A percentile compares a stretch with the other conserved stretches of the same genome.
phyloP scores from a whole-genome alignment of 2,797 vertebrate species.

The Tangara arthus region DNA sequence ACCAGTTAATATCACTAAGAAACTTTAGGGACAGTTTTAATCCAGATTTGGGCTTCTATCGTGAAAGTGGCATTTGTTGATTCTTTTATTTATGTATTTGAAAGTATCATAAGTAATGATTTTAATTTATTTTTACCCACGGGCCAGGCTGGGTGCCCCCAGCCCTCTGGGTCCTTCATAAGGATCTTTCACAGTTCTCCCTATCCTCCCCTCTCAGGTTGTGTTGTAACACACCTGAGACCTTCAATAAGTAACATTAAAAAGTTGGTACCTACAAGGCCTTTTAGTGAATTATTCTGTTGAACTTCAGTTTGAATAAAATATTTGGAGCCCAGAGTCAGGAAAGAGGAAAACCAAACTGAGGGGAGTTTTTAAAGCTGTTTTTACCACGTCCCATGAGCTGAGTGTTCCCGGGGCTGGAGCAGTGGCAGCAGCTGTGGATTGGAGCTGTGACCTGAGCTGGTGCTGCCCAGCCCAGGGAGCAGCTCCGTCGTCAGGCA shows the following conservation, averaged over 20 bases:
- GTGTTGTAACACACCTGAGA: neutral
- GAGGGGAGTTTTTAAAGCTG: neutral
- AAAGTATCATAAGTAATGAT: neutral
- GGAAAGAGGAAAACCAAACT: neutral
- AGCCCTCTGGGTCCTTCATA: neutral
- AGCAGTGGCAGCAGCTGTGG: neutral
- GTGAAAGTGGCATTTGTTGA: neutral
- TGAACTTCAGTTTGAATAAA: neutral
- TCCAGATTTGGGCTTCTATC: neutral
- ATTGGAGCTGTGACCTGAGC: neutral
- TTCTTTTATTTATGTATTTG: neutral
- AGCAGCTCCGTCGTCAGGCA: neutral
- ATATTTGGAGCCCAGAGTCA: neutral
- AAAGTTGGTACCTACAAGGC: neutral
- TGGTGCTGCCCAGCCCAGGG: neutral
- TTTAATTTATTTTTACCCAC: neutral
- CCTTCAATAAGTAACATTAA: neutral
- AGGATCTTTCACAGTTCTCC: neutral
- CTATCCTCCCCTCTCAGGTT: neutral
- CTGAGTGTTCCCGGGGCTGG: accelerated
- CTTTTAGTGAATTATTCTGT: neutral
- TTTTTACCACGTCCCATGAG: accelerated
- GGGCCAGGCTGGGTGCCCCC: neutral
- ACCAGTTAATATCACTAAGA: neutral
- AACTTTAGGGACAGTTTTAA: neutral